Evolutionary conservation across 2,113 vertebrate species (phyloP).

Genomic region (Willisornis vidua): DNA sequence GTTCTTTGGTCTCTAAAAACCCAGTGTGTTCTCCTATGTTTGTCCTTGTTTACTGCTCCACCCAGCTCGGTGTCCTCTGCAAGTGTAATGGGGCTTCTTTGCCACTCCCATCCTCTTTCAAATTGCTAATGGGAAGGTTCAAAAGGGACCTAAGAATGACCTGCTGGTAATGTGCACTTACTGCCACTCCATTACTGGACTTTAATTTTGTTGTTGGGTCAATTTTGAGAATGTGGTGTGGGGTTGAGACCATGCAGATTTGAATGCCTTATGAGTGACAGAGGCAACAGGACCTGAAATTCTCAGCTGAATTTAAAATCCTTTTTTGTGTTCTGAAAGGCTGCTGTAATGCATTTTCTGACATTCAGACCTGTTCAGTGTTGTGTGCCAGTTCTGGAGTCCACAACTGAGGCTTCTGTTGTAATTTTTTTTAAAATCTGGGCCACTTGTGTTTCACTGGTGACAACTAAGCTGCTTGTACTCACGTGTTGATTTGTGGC

Average conservation of each 20-base stretch:
- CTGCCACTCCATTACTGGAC: background rate
- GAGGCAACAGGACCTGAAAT: background rate
- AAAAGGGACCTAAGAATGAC: background rate
- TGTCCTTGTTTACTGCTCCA: slow-evolving; percentile 35
- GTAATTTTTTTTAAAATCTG: background rate
- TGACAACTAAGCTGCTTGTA: background rate
- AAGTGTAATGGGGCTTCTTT: slow-evolving; percentile 35
- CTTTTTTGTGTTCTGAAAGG: background rate
- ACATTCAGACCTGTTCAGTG: background rate
- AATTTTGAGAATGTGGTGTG: background rate
- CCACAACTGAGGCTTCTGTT: background rate
- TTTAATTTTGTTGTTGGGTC: background rate
- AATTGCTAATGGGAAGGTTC: slow-evolving; percentile 19
- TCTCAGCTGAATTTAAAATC: background rate
- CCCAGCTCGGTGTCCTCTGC: slow-evolving; percentile 6
- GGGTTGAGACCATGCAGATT: background rate
- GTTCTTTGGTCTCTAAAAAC: background rate
- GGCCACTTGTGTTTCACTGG: background rate
- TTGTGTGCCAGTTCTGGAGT: background rate
- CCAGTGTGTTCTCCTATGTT: background rate
- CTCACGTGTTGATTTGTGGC: background rate
- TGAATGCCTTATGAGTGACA: background rate
- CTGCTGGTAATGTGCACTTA: background rate
- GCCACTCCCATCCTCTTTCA: slow-evolving; percentile 53
- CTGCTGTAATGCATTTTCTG: background rate